These are phyloP conservation scores for Exocentrus adspersus DNA, from an alignment of 2,888 invertebrate species.

Conservation along the genomic window DNA sequence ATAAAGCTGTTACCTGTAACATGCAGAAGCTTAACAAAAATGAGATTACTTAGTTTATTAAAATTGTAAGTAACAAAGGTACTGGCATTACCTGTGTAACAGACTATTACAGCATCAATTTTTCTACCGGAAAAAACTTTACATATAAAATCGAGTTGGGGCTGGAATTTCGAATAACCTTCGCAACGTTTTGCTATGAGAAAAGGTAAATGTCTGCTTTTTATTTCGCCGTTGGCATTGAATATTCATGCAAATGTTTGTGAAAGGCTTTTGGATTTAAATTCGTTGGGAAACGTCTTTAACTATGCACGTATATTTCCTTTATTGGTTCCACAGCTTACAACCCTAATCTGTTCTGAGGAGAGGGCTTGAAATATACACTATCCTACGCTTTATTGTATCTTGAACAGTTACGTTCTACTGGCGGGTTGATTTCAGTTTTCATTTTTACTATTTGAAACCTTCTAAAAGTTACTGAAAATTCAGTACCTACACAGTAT, in stretches of 20 bases:
- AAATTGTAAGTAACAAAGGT: no score
- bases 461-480: no score
- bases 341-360: background rate
- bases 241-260: constrained; percentile 12
- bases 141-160: background rate
- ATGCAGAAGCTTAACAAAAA: constrained; percentile 5
- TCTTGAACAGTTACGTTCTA: background rate
- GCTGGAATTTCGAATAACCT: background rate
- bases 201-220: background rate
- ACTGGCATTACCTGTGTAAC: no score
- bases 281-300: constrained; percentile 6
- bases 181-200: background rate
- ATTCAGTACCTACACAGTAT: background rate
- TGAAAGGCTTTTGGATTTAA: constrained; percentile 1
- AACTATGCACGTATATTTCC: constrained; percentile 10
- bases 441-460: no score
- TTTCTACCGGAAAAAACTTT: constrained; percentile 10
- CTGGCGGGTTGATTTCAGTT: no score
- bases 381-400: no score
- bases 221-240: constrained; percentile 7
- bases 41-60: background rate
- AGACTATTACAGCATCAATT: constrained; percentile 4
- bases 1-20: constrained; percentile 71
- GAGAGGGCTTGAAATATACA: background rate
- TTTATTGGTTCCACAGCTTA: constrained; percentile 4